Evolutionary conservation across 2,113 vertebrate species (phyloP).

Genomic region (Aythya baeri): DNA sequence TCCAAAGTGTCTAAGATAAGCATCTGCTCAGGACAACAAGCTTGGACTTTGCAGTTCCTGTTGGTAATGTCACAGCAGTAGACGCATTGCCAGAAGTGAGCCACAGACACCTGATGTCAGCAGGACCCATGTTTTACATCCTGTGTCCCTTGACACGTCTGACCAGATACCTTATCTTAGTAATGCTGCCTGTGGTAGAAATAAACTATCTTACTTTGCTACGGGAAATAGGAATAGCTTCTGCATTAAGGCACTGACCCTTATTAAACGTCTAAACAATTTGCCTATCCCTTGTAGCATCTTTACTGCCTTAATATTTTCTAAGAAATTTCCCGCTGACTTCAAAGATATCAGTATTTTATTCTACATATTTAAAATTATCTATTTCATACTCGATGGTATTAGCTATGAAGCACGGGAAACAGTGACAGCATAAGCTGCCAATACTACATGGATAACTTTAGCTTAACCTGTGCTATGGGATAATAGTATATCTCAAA

Average conservation of each 20-base stretch:
- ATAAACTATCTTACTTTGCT: neutral
- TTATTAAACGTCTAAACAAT: neutral
- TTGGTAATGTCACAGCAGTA: neutral
- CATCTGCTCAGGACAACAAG: neutral
- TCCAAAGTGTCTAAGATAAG: neutral
- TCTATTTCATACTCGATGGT: neutral
- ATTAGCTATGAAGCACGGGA: neutral
- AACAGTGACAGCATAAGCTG: neutral
- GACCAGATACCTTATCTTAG: neutral
- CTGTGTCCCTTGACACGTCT: neutral
- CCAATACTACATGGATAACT: neutral
- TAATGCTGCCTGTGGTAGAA: neutral
- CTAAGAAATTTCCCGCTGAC: neutral
- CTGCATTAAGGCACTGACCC: neutral
- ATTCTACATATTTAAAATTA: neutral
- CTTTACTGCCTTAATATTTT: neutral
- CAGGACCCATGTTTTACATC: neutral
- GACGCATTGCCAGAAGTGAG: neutral
- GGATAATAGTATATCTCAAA: neutral
- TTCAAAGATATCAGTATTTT: neutral
- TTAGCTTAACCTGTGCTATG: neutral
- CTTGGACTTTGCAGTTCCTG: neutral
- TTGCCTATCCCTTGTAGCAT: neutral
- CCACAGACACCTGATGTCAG: neutral
- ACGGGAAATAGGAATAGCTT: neutral